Conservation (phyloP, 2,797 vertebrate genomes). For the Gila robusta region DNA sequence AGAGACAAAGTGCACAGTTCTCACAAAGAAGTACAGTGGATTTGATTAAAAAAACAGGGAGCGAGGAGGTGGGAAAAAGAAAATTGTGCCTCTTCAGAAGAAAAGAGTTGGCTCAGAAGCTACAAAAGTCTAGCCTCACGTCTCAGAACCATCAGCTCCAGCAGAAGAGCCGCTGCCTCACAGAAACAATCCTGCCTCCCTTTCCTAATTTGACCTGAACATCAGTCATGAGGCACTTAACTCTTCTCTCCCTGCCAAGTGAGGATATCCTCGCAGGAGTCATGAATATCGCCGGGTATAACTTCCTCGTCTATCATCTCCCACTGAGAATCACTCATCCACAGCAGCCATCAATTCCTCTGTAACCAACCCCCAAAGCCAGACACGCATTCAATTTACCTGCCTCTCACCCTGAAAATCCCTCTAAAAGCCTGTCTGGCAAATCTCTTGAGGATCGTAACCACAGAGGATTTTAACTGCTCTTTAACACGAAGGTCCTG, state of each 20-base stretch:
- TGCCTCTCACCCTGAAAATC: constrained; percentile 32
- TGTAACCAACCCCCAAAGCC: constrained; percentile 25
- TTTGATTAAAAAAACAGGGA: constrained; percentile 17
- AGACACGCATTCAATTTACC: constrained; percentile 45
- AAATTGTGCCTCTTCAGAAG: background rate
- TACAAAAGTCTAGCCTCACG: background rate
- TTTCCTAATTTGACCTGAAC: constrained; percentile 29
- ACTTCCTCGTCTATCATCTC: constrained; percentile 38
- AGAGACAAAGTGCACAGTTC: background rate
- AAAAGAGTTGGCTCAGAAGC: background rate
- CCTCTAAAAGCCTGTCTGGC: constrained; percentile 17
- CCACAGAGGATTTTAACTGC: constrained; percentile 11
- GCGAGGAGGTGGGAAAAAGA: background rate
- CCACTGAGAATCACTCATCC: constrained; percentile 51
- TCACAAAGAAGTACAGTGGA: background rate
- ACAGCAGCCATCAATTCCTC: constrained; percentile 39
- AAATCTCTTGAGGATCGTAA: constrained; percentile 25
- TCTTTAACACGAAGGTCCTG: constrained; percentile 24
- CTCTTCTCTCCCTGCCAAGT: constrained; percentile 11
- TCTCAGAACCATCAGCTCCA: background rate
- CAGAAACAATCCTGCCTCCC: constrained; percentile 13
- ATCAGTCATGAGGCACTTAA: constrained; percentile 36
- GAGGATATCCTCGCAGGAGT: constrained; percentile 39
- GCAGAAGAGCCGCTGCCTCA: constrained; percentile 10
- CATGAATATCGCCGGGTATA: constrained; percentile 23